A percentile compares a stretch with the other conserved stretches of the same genome.
phyloP scores from a whole-genome alignment of 2,888 invertebrate species.

The Entomobrya multifasciata region DNA sequence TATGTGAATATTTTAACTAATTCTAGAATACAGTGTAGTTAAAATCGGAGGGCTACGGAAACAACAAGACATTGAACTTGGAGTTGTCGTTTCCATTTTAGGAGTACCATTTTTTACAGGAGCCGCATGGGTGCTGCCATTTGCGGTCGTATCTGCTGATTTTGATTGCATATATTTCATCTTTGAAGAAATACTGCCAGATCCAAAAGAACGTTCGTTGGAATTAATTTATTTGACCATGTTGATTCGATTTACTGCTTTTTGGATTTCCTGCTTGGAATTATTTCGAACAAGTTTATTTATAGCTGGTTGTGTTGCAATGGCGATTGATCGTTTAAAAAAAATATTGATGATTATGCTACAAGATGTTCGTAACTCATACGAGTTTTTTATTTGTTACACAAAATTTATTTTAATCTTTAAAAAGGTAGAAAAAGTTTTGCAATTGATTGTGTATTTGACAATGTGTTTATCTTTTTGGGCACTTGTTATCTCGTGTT shows the following conservation, averaged over 20 bases:
- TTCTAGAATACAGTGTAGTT: no score
- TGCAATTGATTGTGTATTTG: not conserved
- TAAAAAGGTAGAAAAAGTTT: not conserved
- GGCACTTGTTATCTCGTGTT: not conserved
- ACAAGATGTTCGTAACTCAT: not conserved
- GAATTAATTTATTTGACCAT: no score
- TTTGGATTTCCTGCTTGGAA: no score
- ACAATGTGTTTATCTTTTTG: not conserved
- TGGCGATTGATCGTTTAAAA: no score
- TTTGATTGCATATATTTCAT: not conserved
- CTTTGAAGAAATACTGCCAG: not conserved
- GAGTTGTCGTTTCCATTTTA: not conserved
- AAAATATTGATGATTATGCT: not conserved
- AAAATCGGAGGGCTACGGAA: no score
- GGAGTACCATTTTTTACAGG: no score
- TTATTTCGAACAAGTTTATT: no score
- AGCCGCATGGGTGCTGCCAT: not conserved
- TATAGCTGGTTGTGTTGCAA: no score
- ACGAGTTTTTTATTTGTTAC: not conserved
- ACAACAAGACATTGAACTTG: not conserved
- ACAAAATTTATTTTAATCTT: not conserved
- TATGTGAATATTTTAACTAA: no score
- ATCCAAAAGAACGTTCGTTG: not conserved
- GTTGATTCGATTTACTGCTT: no score
- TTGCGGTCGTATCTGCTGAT: not conserved